phyloP scores from a whole-genome alignment of 2,113 vertebrate species.

The Falcunculus frontatus region DNA sequence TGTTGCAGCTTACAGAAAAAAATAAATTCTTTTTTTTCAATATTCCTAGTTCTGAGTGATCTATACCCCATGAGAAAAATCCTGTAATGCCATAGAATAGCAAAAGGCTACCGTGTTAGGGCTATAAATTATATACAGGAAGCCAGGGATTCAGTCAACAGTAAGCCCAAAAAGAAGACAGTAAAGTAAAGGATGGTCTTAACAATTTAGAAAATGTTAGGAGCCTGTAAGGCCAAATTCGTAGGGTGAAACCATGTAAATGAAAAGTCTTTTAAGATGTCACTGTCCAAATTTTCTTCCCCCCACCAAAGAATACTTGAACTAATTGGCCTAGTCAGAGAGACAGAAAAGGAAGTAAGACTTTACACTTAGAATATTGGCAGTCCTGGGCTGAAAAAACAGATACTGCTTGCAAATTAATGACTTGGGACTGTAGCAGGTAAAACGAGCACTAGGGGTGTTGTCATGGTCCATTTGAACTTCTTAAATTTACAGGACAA shows the following conservation, averaged over 20 bases:
- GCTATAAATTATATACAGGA: background rate
- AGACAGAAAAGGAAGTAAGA: background rate
- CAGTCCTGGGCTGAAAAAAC: background rate
- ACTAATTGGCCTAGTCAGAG: background rate
- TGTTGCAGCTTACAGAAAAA: background rate
- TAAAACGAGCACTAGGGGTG: background rate
- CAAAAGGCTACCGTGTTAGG: background rate
- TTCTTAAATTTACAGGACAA: background rate
- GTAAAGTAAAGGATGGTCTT: background rate
- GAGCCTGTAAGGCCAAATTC: background rate
- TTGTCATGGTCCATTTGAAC: background rate
- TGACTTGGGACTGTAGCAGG: background rate
- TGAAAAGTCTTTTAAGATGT: background rate
- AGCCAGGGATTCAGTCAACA: background rate
- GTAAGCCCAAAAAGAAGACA: rapidly evolving
- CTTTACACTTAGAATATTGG: background rate
- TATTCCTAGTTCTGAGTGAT: background rate
- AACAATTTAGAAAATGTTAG: background rate
- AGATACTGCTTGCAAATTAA: background rate
- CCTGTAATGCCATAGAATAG: background rate
- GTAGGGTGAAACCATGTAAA: background rate
- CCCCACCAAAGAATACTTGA: background rate
- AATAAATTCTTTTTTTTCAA: background rate
- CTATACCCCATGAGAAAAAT: background rate
- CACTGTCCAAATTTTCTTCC: background rate